Evolutionary conservation across 1,140 invertebrate species (phyloP), one percentile per base, ranked within the genome.

Genomic region (Conopomorpha cramerella): DNA sequence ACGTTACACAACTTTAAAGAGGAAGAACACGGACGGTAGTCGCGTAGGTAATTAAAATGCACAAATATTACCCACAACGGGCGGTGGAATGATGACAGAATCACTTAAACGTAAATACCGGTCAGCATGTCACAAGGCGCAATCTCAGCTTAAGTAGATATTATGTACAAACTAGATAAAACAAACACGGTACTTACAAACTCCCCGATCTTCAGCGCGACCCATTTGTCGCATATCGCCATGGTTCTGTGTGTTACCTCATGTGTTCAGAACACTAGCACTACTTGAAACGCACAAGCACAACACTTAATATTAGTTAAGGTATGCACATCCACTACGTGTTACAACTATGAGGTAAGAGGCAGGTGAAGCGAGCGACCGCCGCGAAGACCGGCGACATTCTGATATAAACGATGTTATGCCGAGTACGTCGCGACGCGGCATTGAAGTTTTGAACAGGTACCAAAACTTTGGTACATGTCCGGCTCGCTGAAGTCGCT

Each of bases 191-290:
- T 56, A 77, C 77, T 68, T 48, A 79, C 77, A 39, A 79, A 73
- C 60, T 79, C 71, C 13, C 74, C 56, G 50, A 77, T 64, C 66
- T 79, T 79, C 36, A 79, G 62, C 39, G 64, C 71, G 57, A 79
- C 77, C 76, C 76, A 78, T 60, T 78, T 78, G 56, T 79, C 76
- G 49, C 71, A 79, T 8, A 74, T 49, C 40, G 64, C 70, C 73
- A 78, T 78, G 34, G 43, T 48, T 48, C 19, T 10, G 19, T 4
- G 4, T 23, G 19, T 23, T 23, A 6, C 10, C 19, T 6, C 19
- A 23, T 6, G 19, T 23, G 4, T 6, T 10, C 10, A 23, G 19
- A 45, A 42, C 36, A 42, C 39, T 34, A 27, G 34, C 10, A 23
- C 19, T 23, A 6, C 10, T 10, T 10, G 19, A 4, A 4, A 6